These are phyloP conservation scores for Lepidocyrtoides sp. DNA, from an alignment of 2,888 invertebrate species.

Conservation along the genomic window DNA sequence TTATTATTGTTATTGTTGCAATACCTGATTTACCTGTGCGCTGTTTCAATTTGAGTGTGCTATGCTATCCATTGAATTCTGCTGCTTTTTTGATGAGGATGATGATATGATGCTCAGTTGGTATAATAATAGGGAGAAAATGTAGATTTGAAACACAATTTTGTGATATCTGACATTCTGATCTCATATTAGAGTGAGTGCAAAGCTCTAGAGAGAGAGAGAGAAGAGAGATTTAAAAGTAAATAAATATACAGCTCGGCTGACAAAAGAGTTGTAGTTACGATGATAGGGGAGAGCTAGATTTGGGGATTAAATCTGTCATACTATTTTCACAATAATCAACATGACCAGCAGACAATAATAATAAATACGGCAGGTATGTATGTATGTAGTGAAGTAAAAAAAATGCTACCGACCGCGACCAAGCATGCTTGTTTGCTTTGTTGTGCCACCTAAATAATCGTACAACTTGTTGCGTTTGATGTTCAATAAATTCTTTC, in stretches of 20 bases:
- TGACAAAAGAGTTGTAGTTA: not conserved
- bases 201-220: not conserved
- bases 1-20: conserved; percentile 56
- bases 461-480: not conserved
- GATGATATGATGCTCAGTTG: not conserved
- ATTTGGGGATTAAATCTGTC: conserved; percentile 24
- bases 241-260: not conserved
- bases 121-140: conserved; percentile 48
- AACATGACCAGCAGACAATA: not conserved
- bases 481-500: not conserved
- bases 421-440: not conserved
- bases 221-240: conserved; percentile 19
- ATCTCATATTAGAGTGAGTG: not conserved
- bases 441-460: not conserved
- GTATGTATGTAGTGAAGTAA: not conserved
- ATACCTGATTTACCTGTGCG: conserved; percentile 71
- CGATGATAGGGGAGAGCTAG: not conserved
- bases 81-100: no score
- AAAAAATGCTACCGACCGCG: not conserved
- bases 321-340: not conserved
- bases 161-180: conserved; percentile 44
- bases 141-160: conserved; percentile 25
- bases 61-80: not conserved
- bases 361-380: not conserved
- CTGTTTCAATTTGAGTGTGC: conserved; percentile 41